Conservation (phyloP, 2,888 invertebrate genomes). For the Deilephila porcellus region DNA sequence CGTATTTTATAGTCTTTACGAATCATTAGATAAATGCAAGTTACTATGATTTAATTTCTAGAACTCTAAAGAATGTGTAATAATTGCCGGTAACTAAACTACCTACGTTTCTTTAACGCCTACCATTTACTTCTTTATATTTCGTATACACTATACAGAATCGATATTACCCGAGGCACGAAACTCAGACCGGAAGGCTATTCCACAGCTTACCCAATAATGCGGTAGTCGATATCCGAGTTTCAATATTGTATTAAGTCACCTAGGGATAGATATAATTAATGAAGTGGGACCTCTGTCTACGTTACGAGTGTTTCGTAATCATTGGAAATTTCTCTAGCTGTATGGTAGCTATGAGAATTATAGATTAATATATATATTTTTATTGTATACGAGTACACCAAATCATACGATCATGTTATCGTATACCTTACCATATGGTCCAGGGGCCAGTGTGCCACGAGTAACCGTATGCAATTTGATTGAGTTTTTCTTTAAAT, state of each 20-base stretch:
- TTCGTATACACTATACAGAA: neutral
- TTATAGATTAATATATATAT: no score
- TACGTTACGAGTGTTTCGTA: neutral
- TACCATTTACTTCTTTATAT: neutral
- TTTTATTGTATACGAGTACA: neutral
- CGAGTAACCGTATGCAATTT: no score
- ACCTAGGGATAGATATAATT: neutral
- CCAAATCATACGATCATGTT: no score
- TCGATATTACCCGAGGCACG: conserved; percentile 10
- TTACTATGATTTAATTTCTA: no score
- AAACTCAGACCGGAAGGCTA: conserved; percentile 1
- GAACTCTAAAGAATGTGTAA: neutral
- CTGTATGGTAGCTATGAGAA: neutral
- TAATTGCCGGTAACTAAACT: neutral
- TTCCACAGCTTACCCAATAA: conserved; percentile 6
- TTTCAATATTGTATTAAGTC: neutral
- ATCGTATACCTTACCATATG: no score
- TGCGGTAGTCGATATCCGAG: neutral
- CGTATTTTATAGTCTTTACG: no score
- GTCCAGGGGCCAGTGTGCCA: no score
- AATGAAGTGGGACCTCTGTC: neutral
- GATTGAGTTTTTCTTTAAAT: no score
- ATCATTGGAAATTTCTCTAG: neutral
- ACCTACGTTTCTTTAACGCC: neutral
- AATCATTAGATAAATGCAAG: no score